phyloP scores from a whole-genome alignment of 2,888 invertebrate genomes.

The Xestobium rufovillosum region DNA sequence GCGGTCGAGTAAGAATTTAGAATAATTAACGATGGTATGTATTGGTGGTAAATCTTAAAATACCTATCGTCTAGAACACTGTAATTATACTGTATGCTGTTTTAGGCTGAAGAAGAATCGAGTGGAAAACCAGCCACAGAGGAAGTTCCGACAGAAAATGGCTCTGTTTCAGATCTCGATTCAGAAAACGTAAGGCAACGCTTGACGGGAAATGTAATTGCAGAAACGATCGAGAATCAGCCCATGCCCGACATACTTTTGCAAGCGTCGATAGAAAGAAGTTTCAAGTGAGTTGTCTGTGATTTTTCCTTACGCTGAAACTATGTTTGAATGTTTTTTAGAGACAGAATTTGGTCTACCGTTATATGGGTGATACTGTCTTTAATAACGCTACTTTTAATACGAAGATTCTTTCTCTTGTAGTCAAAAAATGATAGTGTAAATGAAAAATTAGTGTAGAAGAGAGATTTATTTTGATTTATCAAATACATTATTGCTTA shows the following conservation, averaged over 20 bases:
- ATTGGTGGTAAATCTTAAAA: too few relatives aligned
- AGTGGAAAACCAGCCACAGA: conserved; percentile 28
- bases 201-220: conserved; percentile 11
- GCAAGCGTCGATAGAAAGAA: conserved; percentile 35
- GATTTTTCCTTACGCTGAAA: too few relatives aligned
- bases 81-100: conserved; percentile 15
- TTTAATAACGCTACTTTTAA: conserved; percentile 43
- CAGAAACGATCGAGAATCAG: conserved; percentile 5
- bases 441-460: too few relatives aligned
- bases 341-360: conserved; percentile 46
- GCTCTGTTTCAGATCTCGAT: conserved; percentile 26
- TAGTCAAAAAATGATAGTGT: conserved; percentile 29
- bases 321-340: conserved; percentile 7
- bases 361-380: conserved; percentile 44
- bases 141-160: conserved; percentile 22
- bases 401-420: conserved; percentile 46
- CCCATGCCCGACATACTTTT: conserved; percentile 24
- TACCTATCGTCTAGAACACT: too few relatives aligned
- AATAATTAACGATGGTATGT: too few relatives aligned
- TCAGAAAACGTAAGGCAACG: conserved; percentile 24
- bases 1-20: too few relatives aligned
- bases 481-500: too few relatives aligned
- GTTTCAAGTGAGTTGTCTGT: conserved; percentile 35
- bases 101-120: conserved; percentile 41
- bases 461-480: too few relatives aligned